Base-by-base conservation (phyloP, 2,113 vertebrate species). In the Psettodes erumei region DNA sequence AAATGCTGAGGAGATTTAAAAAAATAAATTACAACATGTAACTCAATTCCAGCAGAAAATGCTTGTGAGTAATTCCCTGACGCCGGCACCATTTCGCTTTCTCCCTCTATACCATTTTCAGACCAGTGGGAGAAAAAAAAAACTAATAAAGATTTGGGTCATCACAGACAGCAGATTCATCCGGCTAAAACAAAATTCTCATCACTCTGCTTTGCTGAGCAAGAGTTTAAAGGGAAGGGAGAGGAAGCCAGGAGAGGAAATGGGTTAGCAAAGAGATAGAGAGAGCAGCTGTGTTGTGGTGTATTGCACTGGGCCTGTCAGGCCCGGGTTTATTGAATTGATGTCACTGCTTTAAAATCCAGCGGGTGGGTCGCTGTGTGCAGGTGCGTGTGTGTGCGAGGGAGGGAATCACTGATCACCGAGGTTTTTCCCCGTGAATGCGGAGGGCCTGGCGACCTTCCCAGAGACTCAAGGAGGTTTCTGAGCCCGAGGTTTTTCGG, bases 161-260 rank as follows among this genome's bases (percentile, higher is more conserved):
- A 89, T 90, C 65, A 61, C 77, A 73, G 77, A 85, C 74, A 60
- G 74, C 55, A 81, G 69, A 91, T 90, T 89, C 83, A 90, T 92
- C 86, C 83, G 54, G 82, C 62, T 70, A 75, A 87, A 92, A 88
- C 82, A 82, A 82, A 85, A 90, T 83, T 88, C 85, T 88, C 86
- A 88, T 90, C 80, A 79, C 63, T 84, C 76, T 80, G 81, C 76
- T 74, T 85, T 85, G 81, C 84, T 84, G 83, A 88, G 88, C 63
- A 62, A 3, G 72, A 71, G 79, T 86, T 88, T 90, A 73, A 84
- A 73, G 85, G 71, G 55, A 76, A 72, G 64, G 61, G 75, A 86
- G 86, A 88, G 86, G 89, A 84, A 81, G 90, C 81, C 70, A 71
- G 75, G 69, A 85, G 63, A 59, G 75, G 75, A 87, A 89, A 90